phyloP scores from a whole-genome alignment of 92 coral and sea anemone genomes.

The Diadumene lineata region DNA sequence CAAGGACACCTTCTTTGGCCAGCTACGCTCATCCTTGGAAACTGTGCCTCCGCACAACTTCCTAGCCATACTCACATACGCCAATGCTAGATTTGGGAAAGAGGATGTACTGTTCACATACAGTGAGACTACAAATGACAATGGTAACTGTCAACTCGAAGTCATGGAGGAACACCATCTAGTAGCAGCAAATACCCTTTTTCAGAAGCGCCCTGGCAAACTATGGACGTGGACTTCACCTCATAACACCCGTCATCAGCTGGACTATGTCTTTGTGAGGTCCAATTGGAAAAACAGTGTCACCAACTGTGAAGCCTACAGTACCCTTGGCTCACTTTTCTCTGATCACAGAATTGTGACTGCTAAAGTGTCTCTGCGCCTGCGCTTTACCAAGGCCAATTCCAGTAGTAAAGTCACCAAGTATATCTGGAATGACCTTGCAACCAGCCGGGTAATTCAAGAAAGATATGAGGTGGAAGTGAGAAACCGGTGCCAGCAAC shows the following conservation, averaged over 20 bases:
- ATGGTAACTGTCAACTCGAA: constrained; percentile 27
- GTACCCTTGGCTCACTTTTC: constrained; percentile 33
- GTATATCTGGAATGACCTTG: constrained; percentile 28
- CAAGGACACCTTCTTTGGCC: constrained; percentile 28
- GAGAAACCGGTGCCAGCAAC: constrained; percentile 25
- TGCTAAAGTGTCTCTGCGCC: not conserved
- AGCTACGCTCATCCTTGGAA: constrained; percentile 8
- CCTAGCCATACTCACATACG: too few relatives aligned
- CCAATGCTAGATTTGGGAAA: too few relatives aligned
- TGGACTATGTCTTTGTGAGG: constrained; percentile 43
- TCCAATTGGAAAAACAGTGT: constrained; percentile 52
- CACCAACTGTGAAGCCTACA: constrained; percentile 40
- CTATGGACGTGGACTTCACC: constrained; percentile 40
- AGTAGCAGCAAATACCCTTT: constrained; percentile 29
- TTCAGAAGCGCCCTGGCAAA: constrained; percentile 34
- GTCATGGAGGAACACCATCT: constrained; percentile 31
- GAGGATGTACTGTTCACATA: constrained; percentile 26
- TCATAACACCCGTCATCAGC: constrained; percentile 29
- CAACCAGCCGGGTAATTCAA: constrained; percentile 13
- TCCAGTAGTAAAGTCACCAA: not conserved
- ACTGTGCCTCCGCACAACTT: constrained; percentile 41
- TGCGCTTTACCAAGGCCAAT: not conserved
- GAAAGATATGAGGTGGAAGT: constrained; percentile 11
- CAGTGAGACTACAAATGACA: constrained; percentile 40
- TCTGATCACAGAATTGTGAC: constrained; percentile 55